These are phyloP conservation scores for Acomys russatus DNA, from an alignment of 2,797 vertebrate species.

Conservation along the genomic window DNA sequence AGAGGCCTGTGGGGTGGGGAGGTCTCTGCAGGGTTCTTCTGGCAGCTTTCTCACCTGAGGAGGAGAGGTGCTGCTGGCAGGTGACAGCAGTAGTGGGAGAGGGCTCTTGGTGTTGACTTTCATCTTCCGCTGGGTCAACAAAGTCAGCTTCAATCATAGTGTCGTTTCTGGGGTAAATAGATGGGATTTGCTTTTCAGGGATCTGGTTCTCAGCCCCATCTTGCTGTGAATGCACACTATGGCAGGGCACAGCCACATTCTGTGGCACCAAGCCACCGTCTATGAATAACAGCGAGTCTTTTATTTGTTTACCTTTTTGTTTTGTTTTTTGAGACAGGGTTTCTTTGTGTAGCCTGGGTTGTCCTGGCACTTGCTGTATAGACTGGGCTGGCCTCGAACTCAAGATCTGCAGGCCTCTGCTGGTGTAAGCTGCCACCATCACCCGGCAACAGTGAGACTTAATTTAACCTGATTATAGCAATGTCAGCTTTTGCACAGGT, in stretches of 20 bases:
- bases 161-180: slow-evolving; percentile 29
- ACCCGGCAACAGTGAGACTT: slow-evolving; percentile 32
- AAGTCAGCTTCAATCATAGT: slow-evolving; percentile 44
- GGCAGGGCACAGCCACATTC: not conserved
- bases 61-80: not conserved
- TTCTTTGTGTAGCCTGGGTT: not conserved
- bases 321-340: not conserved
- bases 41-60: not conserved
- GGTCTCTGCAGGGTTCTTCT: not conserved
- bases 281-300: slow-evolving; percentile 51
- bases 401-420: not conserved
- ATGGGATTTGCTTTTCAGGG: slow-evolving; percentile 60
- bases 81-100: not conserved
- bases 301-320: not conserved
- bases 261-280: not conserved
- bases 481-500: slow-evolving; percentile 41
- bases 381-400: not conserved
- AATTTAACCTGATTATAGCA: slow-evolving; percentile 59
- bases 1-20: too few relatives aligned
- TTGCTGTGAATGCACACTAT: not conserved
- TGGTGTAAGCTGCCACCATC: not conserved
- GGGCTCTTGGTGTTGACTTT: not conserved
- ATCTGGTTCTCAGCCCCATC: slow-evolving; percentile 53
- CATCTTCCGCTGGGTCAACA: slow-evolving; percentile 20
- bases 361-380: not conserved